Evolutionary conservation across 2,888 invertebrate genomes (phyloP).

Genomic region (Drosophila colorata): DNA sequence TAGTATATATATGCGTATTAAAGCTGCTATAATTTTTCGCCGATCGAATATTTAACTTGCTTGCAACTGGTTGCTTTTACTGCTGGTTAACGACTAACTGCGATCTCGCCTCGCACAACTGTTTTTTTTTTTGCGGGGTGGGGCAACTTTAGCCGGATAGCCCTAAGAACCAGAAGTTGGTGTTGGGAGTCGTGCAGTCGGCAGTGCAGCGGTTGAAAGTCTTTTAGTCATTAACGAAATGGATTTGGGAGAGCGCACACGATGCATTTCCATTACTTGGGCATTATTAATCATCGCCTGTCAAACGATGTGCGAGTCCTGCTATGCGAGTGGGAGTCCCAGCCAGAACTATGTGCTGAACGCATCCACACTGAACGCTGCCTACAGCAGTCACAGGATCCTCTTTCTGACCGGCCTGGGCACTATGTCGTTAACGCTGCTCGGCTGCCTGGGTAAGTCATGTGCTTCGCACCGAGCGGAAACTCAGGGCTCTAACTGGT

Average conservation of each 20-base stretch:
- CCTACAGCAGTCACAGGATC: constrained; percentile 32
- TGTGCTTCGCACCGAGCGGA: background rate
- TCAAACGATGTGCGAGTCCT: constrained; percentile 27
- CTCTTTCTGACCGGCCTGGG: constrained; percentile 40
- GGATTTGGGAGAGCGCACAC: constrained; percentile 53
- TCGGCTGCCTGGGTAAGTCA: constrained; percentile 59
- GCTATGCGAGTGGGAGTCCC: constrained; percentile 6
- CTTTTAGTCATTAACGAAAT: constrained; percentile 69
- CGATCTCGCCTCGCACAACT: constrained; percentile 39
- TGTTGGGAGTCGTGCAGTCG: constrained; percentile 1
- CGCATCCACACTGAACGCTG: constrained; percentile 10
- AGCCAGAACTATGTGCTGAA: constrained; percentile 14
- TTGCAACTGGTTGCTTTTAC: background rate
- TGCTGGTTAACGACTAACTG: constrained; percentile 4
- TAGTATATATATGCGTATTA: no score
- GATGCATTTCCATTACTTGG: constrained; percentile 55
- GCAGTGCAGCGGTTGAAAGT: constrained; percentile 5
- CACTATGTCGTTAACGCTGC: constrained; percentile 23
- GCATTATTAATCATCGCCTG: constrained; percentile 51
- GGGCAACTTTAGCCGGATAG: background rate
- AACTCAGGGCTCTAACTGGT: background rate
- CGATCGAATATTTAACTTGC: no score
- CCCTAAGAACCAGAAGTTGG: constrained; percentile 7
- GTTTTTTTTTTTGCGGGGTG: constrained; percentile 21
- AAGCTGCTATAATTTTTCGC: background rate